Base-by-base conservation (phyloP, 2,888 invertebrate species). In the Trisateles emortualis region DNA sequence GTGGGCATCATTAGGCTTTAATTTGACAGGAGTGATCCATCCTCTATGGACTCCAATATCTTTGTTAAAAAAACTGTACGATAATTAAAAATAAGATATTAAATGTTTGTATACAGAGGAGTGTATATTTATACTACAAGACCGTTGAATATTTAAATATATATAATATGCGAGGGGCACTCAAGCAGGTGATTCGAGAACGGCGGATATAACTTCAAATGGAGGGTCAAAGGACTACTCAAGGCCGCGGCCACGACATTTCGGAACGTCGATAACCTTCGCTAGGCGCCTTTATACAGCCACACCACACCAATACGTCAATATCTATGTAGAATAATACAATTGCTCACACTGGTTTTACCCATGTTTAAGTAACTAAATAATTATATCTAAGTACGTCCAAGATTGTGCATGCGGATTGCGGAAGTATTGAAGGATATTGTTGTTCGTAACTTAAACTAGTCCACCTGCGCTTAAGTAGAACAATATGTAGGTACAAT, bases 151-250 rank as follows among this genome's bases (percentile, higher is more conserved):
- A 66, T 67, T 64, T 68, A 66, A 69, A 73, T 19, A 19, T 30
- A 30, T 65, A 64, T 58, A 59, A 54, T 68, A 68, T 68, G 68
- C 72, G 73, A 70, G 86, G 77, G 84, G 85, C 84, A 79, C 84
- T 77, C 79, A 63, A 74, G 84, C 89, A 90, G 88, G 90, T 90
- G 88, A 82, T 73, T 74, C 65, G 72, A 72, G 69, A 73, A 64
- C 77, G 68, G 69, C 83, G 79, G 79, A 76, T 79, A 79, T 79
- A 74, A 81, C 76, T 79, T 76, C 82, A 78, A 79, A 72, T 71
- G 68, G 72, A 79, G 82, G 90, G 86, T 91, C 90, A 90, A 87
- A 87, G 86, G 88, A 90, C 91, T 74, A 62, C 69, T 77, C 90
- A 90, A 91, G 90, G 91, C 84, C 84, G 72, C 61, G 73, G 72